Conservation (phyloP, 2,797 vertebrate species). For the Mus caroli region DNA sequence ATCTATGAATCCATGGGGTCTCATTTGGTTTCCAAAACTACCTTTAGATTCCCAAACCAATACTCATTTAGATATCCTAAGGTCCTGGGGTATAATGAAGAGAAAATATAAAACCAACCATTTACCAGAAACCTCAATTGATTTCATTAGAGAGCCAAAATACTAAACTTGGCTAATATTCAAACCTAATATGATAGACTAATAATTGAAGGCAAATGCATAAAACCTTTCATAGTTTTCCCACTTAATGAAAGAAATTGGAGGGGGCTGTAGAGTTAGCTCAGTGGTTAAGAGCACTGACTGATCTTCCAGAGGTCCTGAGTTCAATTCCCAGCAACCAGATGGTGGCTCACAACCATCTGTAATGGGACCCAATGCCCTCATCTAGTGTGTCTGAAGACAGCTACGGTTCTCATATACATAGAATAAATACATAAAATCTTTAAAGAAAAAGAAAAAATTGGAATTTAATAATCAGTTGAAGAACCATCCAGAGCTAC, state of each 20-base stretch:
- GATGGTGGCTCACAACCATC: no score
- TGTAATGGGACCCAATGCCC: no score
- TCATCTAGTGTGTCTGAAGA: no score
- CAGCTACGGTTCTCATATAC: no score
- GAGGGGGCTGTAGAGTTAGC: neutral
- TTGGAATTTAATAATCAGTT: neutral
- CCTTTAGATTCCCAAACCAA: neutral
- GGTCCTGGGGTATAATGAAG: neutral
- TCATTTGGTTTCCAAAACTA: conserved; percentile 3
- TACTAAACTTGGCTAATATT: conserved; percentile 44
- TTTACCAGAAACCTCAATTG: conserved; percentile 17
- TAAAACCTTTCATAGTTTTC: conserved; percentile 32
- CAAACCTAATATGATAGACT: neutral
- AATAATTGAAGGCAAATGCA: conserved; percentile 29
- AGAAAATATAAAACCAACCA: neutral
- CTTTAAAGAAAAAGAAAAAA: neutral
- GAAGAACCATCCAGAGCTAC: neutral
- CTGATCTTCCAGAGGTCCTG: no score
- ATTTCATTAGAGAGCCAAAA: conserved; percentile 1
- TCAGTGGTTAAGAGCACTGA: no score
- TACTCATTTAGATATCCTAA: neutral
- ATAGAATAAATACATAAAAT: no score
- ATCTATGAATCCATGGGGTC: neutral
- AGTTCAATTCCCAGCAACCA: no score
- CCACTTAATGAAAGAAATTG: conserved; percentile 28